Conservation (phyloP, 2,888 invertebrate genomes). For the Leistus spinibarbis region DNA sequence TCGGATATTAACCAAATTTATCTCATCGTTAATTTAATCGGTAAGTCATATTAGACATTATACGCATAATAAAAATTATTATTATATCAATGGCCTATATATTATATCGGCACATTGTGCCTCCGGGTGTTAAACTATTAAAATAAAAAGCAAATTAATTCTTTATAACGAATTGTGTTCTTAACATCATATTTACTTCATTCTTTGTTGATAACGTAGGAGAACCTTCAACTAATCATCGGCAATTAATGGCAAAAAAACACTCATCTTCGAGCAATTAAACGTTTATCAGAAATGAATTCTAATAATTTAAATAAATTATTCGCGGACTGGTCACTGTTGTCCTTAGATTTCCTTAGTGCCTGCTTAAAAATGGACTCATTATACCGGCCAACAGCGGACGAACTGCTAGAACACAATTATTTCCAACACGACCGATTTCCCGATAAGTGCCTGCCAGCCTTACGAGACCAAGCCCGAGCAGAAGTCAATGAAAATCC, state of each 20-base stretch:
- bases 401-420: conserved; percentile 67
- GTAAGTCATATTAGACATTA: not conserved
- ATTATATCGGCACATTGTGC: too few relatives aligned
- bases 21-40: conserved; percentile 69
- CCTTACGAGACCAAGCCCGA: conserved; percentile 67
- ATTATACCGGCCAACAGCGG: conserved; percentile 65
- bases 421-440: conserved; percentile 73
- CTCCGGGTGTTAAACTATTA: too few relatives aligned
- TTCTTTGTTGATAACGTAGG: conserved; percentile 48
- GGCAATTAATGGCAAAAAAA: conserved; percentile 58
- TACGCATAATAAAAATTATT: too few relatives aligned
- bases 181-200: not conserved
- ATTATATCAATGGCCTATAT: too few relatives aligned
- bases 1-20: conserved; percentile 89
- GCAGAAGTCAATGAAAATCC: conserved; percentile 66
- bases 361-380: conserved; percentile 69
- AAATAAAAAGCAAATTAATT: too few relatives aligned
- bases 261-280: conserved; percentile 56
- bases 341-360: conserved; percentile 58
- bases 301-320: conserved; percentile 50
- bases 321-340: conserved; percentile 57
- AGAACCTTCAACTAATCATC: conserved; percentile 59
- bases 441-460: conserved; percentile 68
- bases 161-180: too few relatives aligned
- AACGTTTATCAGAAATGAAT: conserved; percentile 49